Evolutionary conservation across 1,140 invertebrate genomes (phyloP), one percentile per base, ranked within the genome.

Genomic region (Sycophaga agraensis): DNA sequence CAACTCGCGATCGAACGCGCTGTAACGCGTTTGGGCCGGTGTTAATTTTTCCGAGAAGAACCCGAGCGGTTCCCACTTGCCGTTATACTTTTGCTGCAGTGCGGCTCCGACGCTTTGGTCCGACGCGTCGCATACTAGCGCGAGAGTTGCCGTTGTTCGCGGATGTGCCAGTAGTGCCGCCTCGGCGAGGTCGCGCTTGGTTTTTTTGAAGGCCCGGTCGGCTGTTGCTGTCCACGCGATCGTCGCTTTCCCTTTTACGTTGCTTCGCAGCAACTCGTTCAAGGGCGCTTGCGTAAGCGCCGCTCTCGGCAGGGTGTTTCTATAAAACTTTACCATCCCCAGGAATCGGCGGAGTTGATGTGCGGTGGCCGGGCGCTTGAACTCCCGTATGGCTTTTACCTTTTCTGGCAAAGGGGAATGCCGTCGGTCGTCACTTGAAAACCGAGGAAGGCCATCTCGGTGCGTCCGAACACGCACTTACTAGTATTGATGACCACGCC

Each of bases 21-120:
- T 39, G 37, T 39, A 39, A n/a, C n/a, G 7, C 4, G 37, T 4
- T 39, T 39, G 37, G 4, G 37, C 7, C n/a, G 37, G n/a, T 4
- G 16, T 22, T n/a, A 81, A 54, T 62, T 74, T 76, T 43, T 67
- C 72, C 16, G 70, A 77, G 55, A 76, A 80, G 64, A 81, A 82
- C 12, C 58, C 74, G 2, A 82, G 57, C 9, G 79, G 80, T 64
- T 67, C 39, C 67, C 68, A 71, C 1, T 24, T 28, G 8, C 57
- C 49, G 7, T 64, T 22, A 17, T 46, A 37, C 4, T 50, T 26
- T 64, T 76, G 73, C 6, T 51, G 49, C 1, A 50, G 26, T 1
- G 26, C 26, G 3, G 48, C 26, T 1, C 48, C 48, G 3, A 50
- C 31, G 2, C n/a, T 4, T 2, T 8, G 9, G 31, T 35, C 31